These are phyloP conservation scores for Daktulosphaira vitifoliae DNA, from an alignment of 1,140 invertebrate genomes.

Conservation along the genomic window DNA sequence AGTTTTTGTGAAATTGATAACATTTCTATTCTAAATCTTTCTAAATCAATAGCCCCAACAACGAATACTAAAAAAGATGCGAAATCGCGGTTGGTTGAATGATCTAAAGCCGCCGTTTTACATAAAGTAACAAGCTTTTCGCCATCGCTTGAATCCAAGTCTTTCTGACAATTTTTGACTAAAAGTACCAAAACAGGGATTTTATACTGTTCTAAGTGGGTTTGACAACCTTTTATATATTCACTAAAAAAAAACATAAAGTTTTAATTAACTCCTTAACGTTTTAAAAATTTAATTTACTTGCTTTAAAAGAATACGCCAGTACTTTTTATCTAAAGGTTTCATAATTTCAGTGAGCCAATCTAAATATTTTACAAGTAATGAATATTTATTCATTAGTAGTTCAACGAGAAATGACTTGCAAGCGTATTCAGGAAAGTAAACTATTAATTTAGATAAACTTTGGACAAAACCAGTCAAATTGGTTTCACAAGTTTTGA, in stretches of 20 bases:
- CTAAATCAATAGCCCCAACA: background rate
- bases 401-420: slow-evolving; percentile 3
- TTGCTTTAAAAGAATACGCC: slow-evolving; percentile 6
- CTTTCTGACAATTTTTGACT: slow-evolving; percentile 5
- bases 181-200: slow-evolving; percentile 3
- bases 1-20: background rate
- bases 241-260: background rate
- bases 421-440: slow-evolving; percentile 11
- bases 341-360: slow-evolving; percentile 6
- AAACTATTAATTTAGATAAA: slow-evolving; percentile 7
- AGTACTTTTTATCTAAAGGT: background rate
- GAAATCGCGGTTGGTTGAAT: slow-evolving; percentile 3
- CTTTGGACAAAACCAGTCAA: background rate
- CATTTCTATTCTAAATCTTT: background rate
- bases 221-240: background rate
- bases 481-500: background rate
- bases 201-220: background rate
- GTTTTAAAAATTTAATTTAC: background rate
- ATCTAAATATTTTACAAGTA: slow-evolving; percentile 12
- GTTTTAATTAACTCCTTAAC: no score
- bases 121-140: background rate
- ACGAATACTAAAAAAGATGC: background rate
- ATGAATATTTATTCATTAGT: background rate
- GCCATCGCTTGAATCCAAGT: background rate
- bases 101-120: background rate